phyloP scores from a whole-genome alignment of 2,888 invertebrate genomes.

The Entomobrya proxima region DNA sequence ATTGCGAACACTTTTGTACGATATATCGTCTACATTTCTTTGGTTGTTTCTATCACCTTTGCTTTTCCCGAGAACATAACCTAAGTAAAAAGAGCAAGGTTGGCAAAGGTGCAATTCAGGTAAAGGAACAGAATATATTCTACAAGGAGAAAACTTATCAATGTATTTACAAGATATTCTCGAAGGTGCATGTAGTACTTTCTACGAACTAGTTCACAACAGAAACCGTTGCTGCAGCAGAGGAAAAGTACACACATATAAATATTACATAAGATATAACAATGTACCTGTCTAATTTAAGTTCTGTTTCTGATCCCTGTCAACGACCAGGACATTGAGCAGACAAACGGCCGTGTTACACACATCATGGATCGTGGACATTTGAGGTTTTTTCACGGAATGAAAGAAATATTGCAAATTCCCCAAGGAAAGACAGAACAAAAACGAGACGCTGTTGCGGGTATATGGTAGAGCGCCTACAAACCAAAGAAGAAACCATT shows the following conservation, averaged over 20 bases:
- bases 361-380: slow-evolving; percentile 39
- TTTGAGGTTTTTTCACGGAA: not conserved
- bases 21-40: not conserved
- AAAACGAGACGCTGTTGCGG: not conserved
- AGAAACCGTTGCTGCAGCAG: too few species aligned
- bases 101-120: not conserved
- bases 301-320: not conserved
- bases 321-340: slow-evolving; percentile 11
- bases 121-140: not conserved
- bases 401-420: slow-evolving; percentile 30
- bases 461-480: not conserved
- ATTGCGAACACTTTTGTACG: not conserved
- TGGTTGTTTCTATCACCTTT: not conserved
- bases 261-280: not conserved
- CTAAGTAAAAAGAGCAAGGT: not conserved
- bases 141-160: not conserved
- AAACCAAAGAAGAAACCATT: not conserved
- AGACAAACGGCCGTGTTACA: slow-evolving; percentile 20
- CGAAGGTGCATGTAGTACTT: not conserved
- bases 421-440: slow-evolving; percentile 20
- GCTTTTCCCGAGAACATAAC: not conserved
- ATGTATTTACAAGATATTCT: not conserved
- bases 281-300: not conserved
- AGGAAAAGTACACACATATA: not conserved
- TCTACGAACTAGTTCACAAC: not conserved